These are phyloP conservation scores for Pseudococcus jackbeardsleyi DNA, from an alignment of 2,888 invertebrate species.

Conservation along the genomic window DNA sequence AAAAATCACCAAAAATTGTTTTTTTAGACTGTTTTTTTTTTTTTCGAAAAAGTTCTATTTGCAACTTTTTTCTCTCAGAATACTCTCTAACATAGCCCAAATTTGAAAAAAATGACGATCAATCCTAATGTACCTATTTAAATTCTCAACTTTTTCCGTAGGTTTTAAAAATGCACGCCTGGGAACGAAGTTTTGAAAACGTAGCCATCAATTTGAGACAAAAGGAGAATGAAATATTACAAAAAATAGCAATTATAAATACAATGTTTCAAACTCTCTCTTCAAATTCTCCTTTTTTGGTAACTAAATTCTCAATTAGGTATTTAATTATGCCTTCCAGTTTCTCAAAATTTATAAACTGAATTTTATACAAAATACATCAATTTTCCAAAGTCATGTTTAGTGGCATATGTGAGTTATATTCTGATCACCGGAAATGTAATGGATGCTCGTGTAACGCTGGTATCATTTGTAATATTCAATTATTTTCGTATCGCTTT, in stretches of 20 bases:
- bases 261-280: not conserved
- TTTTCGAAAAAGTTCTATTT: no score
- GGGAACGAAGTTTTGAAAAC: slow-evolving; percentile 76
- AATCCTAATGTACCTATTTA: no score
- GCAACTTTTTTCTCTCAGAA: no score
- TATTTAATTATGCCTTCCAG: no score
- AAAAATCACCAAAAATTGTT: no score
- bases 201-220: slow-evolving; percentile 72
- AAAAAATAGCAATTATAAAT: not conserved
- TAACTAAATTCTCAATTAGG: not conserved
- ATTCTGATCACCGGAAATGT: slow-evolving; percentile 86
- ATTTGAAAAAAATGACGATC: no score
- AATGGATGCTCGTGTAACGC: slow-evolving; percentile 90
- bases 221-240: not conserved
- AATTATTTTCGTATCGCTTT: slow-evolving; percentile 97
- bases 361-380: not conserved
- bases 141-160: slow-evolving; percentile 67
- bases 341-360: not conserved
- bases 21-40: no score
- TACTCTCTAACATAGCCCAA: no score
- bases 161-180: slow-evolving; percentile 76
- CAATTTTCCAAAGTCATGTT: slow-evolving; percentile 70
- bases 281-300: not conserved
- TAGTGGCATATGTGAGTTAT: slow-evolving; percentile 90
- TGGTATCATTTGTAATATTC: slow-evolving; percentile 96